Evolutionary conservation across 2,888 invertebrate genomes (phyloP), one percentile per base, ranked within the genome.

Genomic region (Entomobrya proxima): DNA sequence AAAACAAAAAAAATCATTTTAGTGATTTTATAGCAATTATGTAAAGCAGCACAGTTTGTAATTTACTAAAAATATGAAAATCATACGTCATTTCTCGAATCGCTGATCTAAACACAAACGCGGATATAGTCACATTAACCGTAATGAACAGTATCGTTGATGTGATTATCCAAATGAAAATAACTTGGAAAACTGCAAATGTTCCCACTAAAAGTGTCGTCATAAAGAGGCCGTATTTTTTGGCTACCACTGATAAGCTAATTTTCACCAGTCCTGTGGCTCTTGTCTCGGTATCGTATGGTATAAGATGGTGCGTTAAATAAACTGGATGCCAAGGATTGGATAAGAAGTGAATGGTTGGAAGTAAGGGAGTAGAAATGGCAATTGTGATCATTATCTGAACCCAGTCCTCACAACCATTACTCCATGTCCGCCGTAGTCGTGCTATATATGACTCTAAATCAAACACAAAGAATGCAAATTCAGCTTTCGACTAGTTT

Each of bases 331-430:
- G 55, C 37, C 35, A 47, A 0, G 86, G 86, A 50, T 82, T 72
- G 18, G 21, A 15, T 2, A 78, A 15, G 30, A 55, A 82, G 18
- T 69, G 77, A 1, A 81, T 13, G 0, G 77, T 61, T 9, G 82
- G 58, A 15, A 86, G 15, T 4, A 86, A 13, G 7, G 86, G 86
- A 5, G 77, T 4, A 7, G 80, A 44, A 3, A 82, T 15, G 3
- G 47, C 81, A 15, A 69, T 1, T 11, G 77, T 61, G 21, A 69
- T 61, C 61, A 72, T 52, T 21, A 76, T 21, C 18, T 74, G 67
- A 3, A 82, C 78, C 47, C 69, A 27, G 0, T 55, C 58, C 44
- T 86, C 86, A 61, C 86, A 86, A n/a, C 86, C 86, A 64, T 86
- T 86, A 47, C 27, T 44, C 72, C 72, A 82, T 4, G 47, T 18